These are phyloP conservation scores for Chelidonichthys spinosus DNA, from an alignment of 2,797 vertebrate genomes.

Conservation along the genomic window DNA sequence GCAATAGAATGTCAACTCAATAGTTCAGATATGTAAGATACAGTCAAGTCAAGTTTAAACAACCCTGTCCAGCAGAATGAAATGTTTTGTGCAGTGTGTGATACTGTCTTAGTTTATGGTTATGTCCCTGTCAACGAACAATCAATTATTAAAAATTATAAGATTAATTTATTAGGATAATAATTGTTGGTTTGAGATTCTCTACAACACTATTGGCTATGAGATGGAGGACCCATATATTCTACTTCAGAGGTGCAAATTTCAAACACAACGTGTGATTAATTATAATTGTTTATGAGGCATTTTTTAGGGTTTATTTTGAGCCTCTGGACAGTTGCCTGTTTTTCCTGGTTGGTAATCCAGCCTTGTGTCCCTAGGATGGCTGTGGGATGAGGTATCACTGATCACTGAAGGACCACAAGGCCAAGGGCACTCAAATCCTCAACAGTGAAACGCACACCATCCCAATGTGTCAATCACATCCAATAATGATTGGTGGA, in stretches of 20 bases:
- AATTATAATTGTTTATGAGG: background rate
- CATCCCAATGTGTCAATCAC: slow-evolving; percentile 79
- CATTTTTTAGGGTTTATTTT: background rate
- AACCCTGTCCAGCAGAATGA: slow-evolving; percentile 1
- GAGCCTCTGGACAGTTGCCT: background rate
- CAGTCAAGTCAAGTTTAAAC: background rate
- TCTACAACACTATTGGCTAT: background rate
- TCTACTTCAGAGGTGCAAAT: background rate
- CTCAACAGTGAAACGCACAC: slow-evolving; percentile 84
- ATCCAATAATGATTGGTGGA: slow-evolving; percentile 57
- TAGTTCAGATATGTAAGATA: background rate
- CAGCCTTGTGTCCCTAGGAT: slow-evolving; percentile 59
- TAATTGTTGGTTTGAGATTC: background rate
- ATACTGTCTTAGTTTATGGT: slow-evolving; percentile 52
- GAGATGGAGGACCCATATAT: background rate
- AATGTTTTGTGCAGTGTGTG: slow-evolving; percentile 5
- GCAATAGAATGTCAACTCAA: background rate
- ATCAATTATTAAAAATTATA: background rate
- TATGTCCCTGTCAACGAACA: slow-evolving; percentile 6
- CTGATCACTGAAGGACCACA: slow-evolving; percentile 79
- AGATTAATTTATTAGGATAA: background rate
- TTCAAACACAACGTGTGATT: background rate
- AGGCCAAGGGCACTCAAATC: slow-evolving; percentile 75
- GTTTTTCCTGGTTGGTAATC: slow-evolving; percentile 2
- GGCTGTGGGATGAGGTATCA: slow-evolving; percentile 79